Base-by-base conservation (phyloP, 2,113 vertebrate species). In the Neofelis nebulosa region DNA sequence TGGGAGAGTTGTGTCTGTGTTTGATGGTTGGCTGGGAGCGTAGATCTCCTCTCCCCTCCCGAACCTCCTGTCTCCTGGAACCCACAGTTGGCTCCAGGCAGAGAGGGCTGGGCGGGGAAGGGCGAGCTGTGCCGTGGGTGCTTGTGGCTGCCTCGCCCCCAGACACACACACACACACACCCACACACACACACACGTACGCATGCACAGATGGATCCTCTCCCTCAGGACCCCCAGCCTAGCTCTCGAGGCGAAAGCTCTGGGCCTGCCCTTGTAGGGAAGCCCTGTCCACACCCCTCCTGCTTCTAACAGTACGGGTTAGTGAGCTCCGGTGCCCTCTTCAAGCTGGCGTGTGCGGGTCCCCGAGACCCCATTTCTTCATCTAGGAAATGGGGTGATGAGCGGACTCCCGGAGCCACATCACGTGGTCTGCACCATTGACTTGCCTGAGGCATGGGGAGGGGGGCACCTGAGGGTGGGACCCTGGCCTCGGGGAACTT, bases 301-400 rank as follows among this genome's bases (percentile, higher is more conserved):
- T 2, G 8, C 6, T 52, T 31, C 27, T 6, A 5, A 36, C 18
- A 0, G 73, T 7, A 8, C 65, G 1, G 82, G 21, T 21, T 21
- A 12, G 16, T 2, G n/a, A 65, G 25, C 83, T 83, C 61, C 4
- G 1, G 12, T 8, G 15, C 13, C 41, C 79, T 36, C 4, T 25
- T 19, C 18, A 0, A 0, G 25, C 84, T 2, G 3, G 31, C 0
- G 0, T 2, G 18, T 23, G 81, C 4, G 4, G 14, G 16, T 10
- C 79, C 25, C 38, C 12, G 55, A 83, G 68, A 23, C 90, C 79
- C 65, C 21, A 0, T 57, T n/a, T 73, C 61, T 63, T 79, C 29
- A 7, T 55, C 66, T 80, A 68, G 27, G 69, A 81, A 80, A 1
- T 69, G 87, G 80, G 52, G 9, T n/a, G 33, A 41, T 10, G 41